These are phyloP conservation scores for Salvator merianae DNA, from an alignment of 2,113 vertebrate species.

Conservation along the genomic window DNA sequence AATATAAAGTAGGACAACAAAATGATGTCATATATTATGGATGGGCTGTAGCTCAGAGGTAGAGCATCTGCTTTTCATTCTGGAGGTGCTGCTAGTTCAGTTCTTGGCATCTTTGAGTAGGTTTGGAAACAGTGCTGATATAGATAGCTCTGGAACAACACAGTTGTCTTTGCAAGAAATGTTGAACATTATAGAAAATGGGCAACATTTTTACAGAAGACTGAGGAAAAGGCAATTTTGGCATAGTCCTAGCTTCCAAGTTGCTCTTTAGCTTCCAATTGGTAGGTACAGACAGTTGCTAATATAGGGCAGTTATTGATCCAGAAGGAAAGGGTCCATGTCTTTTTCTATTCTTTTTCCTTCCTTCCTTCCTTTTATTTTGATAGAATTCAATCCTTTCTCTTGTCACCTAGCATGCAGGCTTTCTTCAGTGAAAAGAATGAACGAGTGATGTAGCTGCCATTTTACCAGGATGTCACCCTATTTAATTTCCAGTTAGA, in stretches of 20 bases:
- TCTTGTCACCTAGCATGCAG: conserved; percentile 26
- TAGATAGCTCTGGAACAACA: not conserved
- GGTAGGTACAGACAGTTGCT: not conserved
- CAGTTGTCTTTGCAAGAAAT: not conserved
- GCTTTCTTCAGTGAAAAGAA: conserved; percentile 13
- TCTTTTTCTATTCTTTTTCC: conserved; percentile 26
- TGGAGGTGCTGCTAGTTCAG: no score
- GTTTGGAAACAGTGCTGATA: not conserved
- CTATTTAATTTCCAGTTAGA: conserved; percentile 61
- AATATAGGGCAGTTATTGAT: not conserved
- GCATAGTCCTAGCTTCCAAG: not conserved
- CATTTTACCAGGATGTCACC: conserved; percentile 50
- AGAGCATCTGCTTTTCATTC: no score
- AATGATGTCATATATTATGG: no score
- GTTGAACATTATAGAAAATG: not conserved
- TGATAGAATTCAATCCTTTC: conserved; percentile 20
- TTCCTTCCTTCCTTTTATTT: conserved; percentile 8
- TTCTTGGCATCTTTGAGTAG: no score
- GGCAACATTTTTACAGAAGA: not conserved
- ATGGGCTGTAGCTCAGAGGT: no score
- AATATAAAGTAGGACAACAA: no score
- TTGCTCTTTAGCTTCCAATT: not conserved
- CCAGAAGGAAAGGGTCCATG: not conserved
- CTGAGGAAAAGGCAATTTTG: not conserved
- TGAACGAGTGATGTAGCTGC: conserved; percentile 33